Evolutionary conservation across 2,888 invertebrate species (phyloP).

Genomic region (Amphipyra tragopoginis): DNA sequence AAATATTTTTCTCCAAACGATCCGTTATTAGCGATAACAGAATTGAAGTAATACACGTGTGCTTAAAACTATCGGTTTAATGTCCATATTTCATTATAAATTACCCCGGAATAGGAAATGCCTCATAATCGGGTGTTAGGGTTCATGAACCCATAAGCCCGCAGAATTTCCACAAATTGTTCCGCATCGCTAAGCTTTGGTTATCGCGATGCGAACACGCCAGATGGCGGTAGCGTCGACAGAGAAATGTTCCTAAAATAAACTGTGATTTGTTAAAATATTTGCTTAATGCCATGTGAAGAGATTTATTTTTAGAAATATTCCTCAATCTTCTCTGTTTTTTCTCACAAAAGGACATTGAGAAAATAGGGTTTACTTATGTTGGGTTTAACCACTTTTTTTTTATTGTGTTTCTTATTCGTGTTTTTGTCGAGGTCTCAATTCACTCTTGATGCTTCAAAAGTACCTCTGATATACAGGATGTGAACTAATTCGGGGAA

Average conservation of each 20-base stretch:
- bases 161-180: constrained; percentile 38
- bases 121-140: constrained; percentile 7
- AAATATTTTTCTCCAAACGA: no score
- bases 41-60: no score
- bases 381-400: no score
- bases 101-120: constrained; percentile 12
- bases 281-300: constrained; percentile 3
- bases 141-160: constrained; percentile 13
- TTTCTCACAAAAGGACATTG: no score
- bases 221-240: constrained; percentile 33
- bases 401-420: no score
- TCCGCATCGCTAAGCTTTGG: constrained; percentile 26
- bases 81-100: background rate
- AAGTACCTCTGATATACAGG: no score
- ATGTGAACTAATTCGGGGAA: no score
- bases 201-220: constrained; percentile 39
- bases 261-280: constrained; percentile 34
- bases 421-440: no score
- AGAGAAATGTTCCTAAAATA: constrained; percentile 2
- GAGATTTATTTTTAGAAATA: constrained; percentile 13
- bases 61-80: background rate
- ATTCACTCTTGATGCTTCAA: no score
- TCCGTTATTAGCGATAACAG: no score
- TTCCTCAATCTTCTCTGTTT: no score
- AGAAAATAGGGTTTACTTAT: no score